Percentiles rank a stretch among this genome's conserved stretches.
Evolutionary conservation across 2,797 vertebrate genomes (phyloP).

Genomic region (Odontamblyopus lacepedii): DNA sequence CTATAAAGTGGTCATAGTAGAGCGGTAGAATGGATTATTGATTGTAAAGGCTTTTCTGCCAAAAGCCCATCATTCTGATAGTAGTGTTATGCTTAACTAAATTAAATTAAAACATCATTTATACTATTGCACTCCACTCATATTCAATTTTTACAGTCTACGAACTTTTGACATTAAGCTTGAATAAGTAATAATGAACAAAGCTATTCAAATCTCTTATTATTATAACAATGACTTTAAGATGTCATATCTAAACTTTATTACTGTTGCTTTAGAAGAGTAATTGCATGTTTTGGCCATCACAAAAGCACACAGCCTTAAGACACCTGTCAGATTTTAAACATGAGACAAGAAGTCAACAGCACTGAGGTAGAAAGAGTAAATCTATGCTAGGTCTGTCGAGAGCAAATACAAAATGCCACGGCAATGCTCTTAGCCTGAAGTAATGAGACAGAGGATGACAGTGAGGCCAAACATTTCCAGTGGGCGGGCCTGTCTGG

Average conservation of each 20-base stretch:
- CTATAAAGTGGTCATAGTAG: neutral
- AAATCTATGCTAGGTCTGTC: neutral
- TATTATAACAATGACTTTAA: neutral
- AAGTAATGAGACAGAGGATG: slow-evolving; percentile 14
- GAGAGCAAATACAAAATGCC: slow-evolving; percentile 9
- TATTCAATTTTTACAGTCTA: neutral
- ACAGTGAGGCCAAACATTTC: slow-evolving; percentile 51
- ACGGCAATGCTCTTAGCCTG: slow-evolving; percentile 10
- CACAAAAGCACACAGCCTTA: slow-evolving; percentile 18
- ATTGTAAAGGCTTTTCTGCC: neutral
- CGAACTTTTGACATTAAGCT: neutral
- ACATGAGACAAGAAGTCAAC: slow-evolving; percentile 4
- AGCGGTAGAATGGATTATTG: neutral
- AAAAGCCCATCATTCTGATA: neutral
- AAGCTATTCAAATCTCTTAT: neutral
- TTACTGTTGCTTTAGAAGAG: neutral
- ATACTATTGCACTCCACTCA: neutral
- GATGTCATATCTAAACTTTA: neutral
- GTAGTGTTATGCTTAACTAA: neutral
- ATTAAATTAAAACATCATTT: neutral
- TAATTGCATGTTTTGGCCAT: slow-evolving; percentile 51
- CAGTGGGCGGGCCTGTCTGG: slow-evolving; percentile 53
- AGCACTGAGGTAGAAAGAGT: slow-evolving; percentile 4
- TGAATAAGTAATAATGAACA: neutral
- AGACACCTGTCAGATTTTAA: slow-evolving; percentile 4